A percentile compares a stretch with the other conserved stretches of the same genome.
Evolutionary conservation across 1,140 invertebrate species (phyloP).

Genomic region (Brachionus rubens): DNA sequence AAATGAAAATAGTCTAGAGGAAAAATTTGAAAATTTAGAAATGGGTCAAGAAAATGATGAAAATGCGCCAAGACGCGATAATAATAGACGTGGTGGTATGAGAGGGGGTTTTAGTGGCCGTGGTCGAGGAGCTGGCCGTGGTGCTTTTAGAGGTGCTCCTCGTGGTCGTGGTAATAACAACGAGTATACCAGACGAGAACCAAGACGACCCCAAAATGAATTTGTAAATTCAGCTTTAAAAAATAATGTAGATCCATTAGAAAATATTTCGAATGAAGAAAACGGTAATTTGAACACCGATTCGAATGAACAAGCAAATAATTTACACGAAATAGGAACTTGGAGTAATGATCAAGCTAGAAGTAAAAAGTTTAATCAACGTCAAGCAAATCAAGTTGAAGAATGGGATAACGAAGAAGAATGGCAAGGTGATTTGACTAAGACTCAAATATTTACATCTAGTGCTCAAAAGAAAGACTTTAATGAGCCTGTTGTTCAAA

Average conservation of each 20-base stretch:
- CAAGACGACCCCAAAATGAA: conserved; percentile 8
- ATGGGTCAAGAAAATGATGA: not conserved
- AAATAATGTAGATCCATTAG: not conserved
- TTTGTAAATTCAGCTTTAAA: not conserved
- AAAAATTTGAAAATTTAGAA: not conserved
- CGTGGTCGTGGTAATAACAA: too few relatives aligned
- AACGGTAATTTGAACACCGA: not conserved
- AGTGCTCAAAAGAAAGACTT: conserved; percentile 27
- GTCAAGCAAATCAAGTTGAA: not conserved
- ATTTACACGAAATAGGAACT: conserved; percentile 36
- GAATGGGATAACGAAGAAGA: conserved; percentile 36
- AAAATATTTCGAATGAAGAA: not conserved
- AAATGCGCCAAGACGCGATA: not conserved
- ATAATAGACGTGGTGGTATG: not conserved
- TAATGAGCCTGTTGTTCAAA: not conserved
- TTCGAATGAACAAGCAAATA: not conserved
- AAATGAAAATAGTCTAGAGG: not conserved
- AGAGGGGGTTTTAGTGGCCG: not conserved
- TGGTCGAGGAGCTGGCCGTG: not conserved
- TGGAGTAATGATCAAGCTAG: conserved; percentile 27
- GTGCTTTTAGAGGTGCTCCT: not conserved
- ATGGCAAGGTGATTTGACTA: conserved; percentile 43
- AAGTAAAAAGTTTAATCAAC: not conserved
- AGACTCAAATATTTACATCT: conserved; percentile 43
- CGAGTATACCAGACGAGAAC: not conserved